Conservation (phyloP, 2,113 vertebrate species). For the Phrynosoma blainvillii region DNA sequence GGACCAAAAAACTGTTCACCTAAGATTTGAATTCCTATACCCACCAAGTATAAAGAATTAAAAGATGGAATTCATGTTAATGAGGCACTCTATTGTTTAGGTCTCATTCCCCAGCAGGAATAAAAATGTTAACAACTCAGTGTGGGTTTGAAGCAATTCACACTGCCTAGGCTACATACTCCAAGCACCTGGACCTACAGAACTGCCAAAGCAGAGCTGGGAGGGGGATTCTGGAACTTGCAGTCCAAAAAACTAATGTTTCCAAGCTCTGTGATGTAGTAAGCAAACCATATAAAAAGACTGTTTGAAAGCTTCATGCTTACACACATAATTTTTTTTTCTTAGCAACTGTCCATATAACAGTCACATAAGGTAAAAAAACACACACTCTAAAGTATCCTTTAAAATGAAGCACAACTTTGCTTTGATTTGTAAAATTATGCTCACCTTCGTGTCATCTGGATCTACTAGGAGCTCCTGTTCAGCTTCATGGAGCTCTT, state of each 20-base stretch:
- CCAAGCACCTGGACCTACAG: neutral
- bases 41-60: neutral
- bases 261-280: neutral
- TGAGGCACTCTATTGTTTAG: neutral
- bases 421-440: neutral
- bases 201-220: neutral
- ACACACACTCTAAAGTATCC: neutral
- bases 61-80: neutral
- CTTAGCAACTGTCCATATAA: neutral
- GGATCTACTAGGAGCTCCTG: constrained; percentile 88
- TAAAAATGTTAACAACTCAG: neutral
- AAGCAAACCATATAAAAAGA: neutral
- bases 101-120: neutral
- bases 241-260: neutral
- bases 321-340: neutral
- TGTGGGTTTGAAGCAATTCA: neutral
- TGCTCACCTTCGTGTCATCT: constrained; percentile 85
- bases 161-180: neutral
- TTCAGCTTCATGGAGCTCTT: constrained; percentile 91
- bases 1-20: neutral
- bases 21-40: neutral
- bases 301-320: neutral
- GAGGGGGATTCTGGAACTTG: too few relatives aligned
- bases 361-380: neutral
- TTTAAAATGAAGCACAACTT: neutral